Base-by-base conservation (phyloP, 1,140 invertebrate genomes). In the Dreissena rostriformis region DNA sequence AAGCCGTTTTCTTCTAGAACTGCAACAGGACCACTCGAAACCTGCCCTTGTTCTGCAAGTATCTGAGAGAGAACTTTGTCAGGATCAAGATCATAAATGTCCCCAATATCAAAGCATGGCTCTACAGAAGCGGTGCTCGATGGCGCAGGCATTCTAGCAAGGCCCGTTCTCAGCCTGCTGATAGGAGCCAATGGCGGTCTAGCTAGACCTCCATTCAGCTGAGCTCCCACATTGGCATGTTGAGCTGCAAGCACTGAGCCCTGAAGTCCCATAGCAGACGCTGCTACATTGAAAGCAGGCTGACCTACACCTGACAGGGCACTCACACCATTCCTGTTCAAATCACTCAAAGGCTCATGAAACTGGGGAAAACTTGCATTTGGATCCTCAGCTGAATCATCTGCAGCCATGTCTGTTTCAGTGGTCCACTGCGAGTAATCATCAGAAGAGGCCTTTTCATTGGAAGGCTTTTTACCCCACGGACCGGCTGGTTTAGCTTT, bases 1-100 rank as follows among this genome's bases (percentile, higher is more conserved):
- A 73, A 72, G 1, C 88, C 88, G 51, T 82, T 68, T 26, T 83
- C 57, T 57, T 89, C 86, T 75, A 53, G 29, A 24, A 80, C 51
- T 49, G 63, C 29, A 53, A 80, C 53, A 80, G 22, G 75, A 22
- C 57, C 51, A 28, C 52, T 67, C 11, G 39, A 22, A 17, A 65
- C 70, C 28, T 39, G 61, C 19, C 22, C 17, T 61, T 51, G n/a
- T 74, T 53, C 22, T 29, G 19, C 52, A 24, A 24, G n/a, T n/a
- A 81, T 53, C 67, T 81, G 79, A 7, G 26, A 10, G 52, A 81
- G 24, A 26, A 81, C 79, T 29, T 80, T 66, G 52, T 82, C 84
- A 75, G 70, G 49, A 26, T 81, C 84, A 57, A 82, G 6, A 28
- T 52, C 66, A 68, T 24, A 75, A 19, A 70, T 78, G 63, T 63